Percentiles rank a stretch among this genome's conserved stretches.
Conservation (phyloP, 2,113 vertebrate genomes). For the Lamprotornis superbus region DNA sequence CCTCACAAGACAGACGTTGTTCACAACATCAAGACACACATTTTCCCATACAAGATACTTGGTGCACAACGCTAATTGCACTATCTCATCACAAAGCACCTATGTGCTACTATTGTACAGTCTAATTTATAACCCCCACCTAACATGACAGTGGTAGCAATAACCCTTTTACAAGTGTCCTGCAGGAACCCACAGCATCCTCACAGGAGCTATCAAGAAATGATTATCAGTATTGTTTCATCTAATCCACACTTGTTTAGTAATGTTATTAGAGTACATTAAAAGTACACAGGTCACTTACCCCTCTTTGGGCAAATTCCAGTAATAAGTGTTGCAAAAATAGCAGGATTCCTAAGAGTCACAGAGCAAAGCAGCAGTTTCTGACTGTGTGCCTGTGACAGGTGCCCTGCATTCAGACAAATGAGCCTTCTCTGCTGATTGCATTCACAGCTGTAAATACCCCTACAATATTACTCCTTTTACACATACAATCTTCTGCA, state of each 20-base stretch:
- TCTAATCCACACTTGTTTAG: not conserved
- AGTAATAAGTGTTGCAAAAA: not conserved
- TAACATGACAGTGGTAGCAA: not conserved
- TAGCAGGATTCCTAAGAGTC: not conserved
- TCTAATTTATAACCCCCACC: not conserved
- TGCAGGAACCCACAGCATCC: not conserved
- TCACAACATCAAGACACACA: not conserved
- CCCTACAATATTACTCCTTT: not conserved
- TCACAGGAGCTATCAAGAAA: not conserved
- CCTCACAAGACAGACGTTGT: not conserved
- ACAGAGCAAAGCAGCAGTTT: not conserved
- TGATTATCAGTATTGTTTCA: fast-evolving
- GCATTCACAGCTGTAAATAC: not conserved
- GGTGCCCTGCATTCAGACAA: not conserved
- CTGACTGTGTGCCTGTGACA: not conserved
- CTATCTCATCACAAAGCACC: not conserved
- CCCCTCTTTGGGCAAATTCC: not conserved
- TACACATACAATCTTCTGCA: not conserved
- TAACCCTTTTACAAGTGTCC: not conserved
- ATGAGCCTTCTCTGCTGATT: not conserved
- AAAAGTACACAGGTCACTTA: not conserved
- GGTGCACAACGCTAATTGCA: not conserved
- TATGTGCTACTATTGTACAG: fast-evolving
- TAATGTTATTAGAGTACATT: not conserved
- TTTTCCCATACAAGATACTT: not conserved